Base-by-base conservation (phyloP, 2,113 vertebrate genomes). In the Petromus typicus region DNA sequence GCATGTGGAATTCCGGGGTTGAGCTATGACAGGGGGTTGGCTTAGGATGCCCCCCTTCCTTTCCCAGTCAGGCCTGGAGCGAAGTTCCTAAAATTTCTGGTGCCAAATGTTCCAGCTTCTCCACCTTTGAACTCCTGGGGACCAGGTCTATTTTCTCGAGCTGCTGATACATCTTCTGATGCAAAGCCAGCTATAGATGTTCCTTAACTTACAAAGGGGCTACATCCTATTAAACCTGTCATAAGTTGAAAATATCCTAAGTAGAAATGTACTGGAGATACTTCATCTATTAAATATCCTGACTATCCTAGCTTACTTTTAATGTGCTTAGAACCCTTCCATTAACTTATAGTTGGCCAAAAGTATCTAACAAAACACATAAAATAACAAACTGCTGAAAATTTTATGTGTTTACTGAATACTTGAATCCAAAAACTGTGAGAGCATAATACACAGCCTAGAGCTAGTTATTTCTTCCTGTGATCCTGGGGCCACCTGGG, bases 21-120 rank as follows among this genome's bases (percentile, higher is more conserved):
- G 10, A 80, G 51, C 22, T 18, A 43, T 13, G 17, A 51, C 5
- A n/a, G 48, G 57, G 56, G 4, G n/a, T 56, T 0, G 0, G 27
- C 34, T 87, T 18, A 69, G 27, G 0, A 1, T 17, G 22, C 17
- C 13, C 4, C 18, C 3, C 43, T 67, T 90, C 51, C 18, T 85
- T 43, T 80, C 5, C 30, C 25, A 75, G 13, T 20, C 40, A 32
- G 69, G 40, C 20, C 54, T 43, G 48, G 45, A 5, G 13, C 56
- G 30, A 59, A 57, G 2, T 22, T 48, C 48, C 25, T 45, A 51
- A 13, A 51, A 4, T 10, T 81, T 27, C 9, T 11, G n/a, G n/a
- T 16, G 6, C 18, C 12, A 45, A n/a, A 85, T 32, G 34, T 48
- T 61, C 16, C 76, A 34, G 2, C 45, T 34, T 16, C 2, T 66